Evolutionary conservation across 2,888 invertebrate species (phyloP).

Genomic region (Argyresthia albistria): DNA sequence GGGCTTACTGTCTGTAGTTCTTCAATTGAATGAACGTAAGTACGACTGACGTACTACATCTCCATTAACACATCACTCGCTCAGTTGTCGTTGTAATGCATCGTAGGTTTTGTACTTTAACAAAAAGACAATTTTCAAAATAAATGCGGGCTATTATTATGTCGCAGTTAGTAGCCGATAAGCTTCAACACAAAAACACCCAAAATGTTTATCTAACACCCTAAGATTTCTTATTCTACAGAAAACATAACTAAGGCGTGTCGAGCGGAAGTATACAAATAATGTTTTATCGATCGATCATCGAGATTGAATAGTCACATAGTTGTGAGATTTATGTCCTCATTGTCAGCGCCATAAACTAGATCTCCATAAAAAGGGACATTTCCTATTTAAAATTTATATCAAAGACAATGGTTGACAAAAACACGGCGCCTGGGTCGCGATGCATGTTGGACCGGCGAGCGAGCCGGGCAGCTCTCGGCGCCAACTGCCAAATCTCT

Average conservation of each 20-base stretch:
- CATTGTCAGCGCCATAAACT: constrained; percentile 70
- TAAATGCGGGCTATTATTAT: too few relatives aligned
- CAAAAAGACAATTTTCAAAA: too few relatives aligned
- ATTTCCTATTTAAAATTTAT: constrained; percentile 72
- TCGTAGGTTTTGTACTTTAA: too few relatives aligned
- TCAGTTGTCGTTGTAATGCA: too few relatives aligned
- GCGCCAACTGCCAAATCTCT: constrained; percentile 73
- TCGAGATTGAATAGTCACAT: constrained; percentile 54
- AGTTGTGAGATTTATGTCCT: constrained; percentile 68
- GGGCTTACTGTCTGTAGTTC: too few relatives aligned
- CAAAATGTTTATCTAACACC: too few relatives aligned
- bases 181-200: too few relatives aligned
- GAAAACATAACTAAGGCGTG: neutral
- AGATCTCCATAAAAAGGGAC: constrained; percentile 71
- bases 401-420: constrained; percentile 71
- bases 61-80: too few relatives aligned
- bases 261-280: constrained; percentile 62
- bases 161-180: too few relatives aligned
- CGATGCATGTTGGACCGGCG: constrained; percentile 26
- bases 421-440: constrained; percentile 65
- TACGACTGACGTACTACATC: neutral
- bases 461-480: constrained; percentile 27
- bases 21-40: neutral
- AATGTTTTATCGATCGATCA: constrained; percentile 70
- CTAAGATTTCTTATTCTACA: neutral